These are phyloP conservation scores for Trichoplax adhaerens DNA, from an alignment of 37 sponge, comb jelly and placozoan species.

Conservation along the genomic window DNA sequence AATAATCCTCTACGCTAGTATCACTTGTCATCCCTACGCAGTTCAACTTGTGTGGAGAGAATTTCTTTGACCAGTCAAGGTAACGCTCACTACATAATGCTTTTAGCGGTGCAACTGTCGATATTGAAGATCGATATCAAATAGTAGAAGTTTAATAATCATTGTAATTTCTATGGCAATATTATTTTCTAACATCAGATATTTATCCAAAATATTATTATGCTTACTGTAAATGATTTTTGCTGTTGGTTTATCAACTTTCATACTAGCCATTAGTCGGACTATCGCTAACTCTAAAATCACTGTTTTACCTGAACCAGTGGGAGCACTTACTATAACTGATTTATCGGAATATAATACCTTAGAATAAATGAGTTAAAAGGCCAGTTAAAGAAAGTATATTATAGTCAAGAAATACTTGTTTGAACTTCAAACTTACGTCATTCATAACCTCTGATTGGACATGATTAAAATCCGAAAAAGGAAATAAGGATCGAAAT, in stretches of 20 bases:
- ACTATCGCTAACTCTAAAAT: slow-evolving; percentile 93
- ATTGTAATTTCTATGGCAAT: no score
- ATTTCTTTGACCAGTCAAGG: slow-evolving; percentile 76
- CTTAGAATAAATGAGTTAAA: slow-evolving; percentile 3
- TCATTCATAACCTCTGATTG: slow-evolving; percentile 93
- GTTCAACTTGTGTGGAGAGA: slow-evolving; percentile 53
- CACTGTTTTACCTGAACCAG: slow-evolving; percentile 95
- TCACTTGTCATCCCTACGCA: slow-evolving; percentile 94
- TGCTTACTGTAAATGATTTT: slow-evolving; percentile 71
- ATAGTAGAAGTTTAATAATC: no score
- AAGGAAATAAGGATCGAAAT: background rate
- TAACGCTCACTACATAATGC: slow-evolving; percentile 85
- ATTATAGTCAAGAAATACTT: background rate
- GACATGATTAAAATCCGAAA: slow-evolving; percentile 77
- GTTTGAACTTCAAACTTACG: slow-evolving; percentile 18
- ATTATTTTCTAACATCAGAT: no score
- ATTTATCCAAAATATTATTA: no score
- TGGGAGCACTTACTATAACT: slow-evolving; percentile 78
- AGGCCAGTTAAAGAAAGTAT: background rate
- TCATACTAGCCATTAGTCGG: slow-evolving; percentile 50
- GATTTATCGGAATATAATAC: slow-evolving; percentile 72
- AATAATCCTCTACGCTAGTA: slow-evolving; percentile 83
- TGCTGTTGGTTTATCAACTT: slow-evolving; percentile 5
- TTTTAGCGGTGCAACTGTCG: slow-evolving; percentile 83
- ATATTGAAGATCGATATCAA: no score